Percentiles rank a stretch among this genome's conserved stretches.
Evolutionary conservation across 1,140 invertebrate species (phyloP).

Genomic region (Drosophila fuyamai): DNA sequence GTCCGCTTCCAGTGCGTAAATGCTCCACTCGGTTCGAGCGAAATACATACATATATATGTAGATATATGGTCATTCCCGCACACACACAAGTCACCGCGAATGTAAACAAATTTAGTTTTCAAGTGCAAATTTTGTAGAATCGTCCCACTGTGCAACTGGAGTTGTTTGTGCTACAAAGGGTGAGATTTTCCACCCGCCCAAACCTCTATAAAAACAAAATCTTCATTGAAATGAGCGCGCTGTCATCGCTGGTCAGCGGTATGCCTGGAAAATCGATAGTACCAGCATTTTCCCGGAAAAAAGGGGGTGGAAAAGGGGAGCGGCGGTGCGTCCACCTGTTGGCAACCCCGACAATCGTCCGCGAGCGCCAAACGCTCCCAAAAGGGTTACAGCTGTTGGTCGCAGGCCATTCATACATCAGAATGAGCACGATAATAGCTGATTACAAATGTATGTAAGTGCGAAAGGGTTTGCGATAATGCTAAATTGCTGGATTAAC

Average conservation of each 20-base stretch:
- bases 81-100: constrained; percentile 31
- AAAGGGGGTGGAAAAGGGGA: not conserved
- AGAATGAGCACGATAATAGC: not conserved
- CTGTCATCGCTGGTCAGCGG: constrained; percentile 32
- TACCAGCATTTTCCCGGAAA: constrained; percentile 15
- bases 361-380: constrained; percentile 17
- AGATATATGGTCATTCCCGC: constrained; percentile 9
- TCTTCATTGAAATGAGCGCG: constrained; percentile 17
- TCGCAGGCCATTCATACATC: not conserved
- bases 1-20: constrained; percentile 77
- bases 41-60: not conserved
- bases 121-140: constrained; percentile 43
- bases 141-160: constrained; percentile 52
- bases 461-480: not conserved
- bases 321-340: constrained; percentile 64
- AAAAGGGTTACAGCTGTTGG: constrained; percentile 53
- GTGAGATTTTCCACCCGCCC: not conserved
- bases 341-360: constrained; percentile 43
- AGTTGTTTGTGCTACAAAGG: constrained; percentile 25
- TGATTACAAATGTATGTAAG: constrained; percentile 1
- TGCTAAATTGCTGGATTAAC: not conserved
- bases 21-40: constrained; percentile 41
- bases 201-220: not conserved
- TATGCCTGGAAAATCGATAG: constrained; percentile 67
- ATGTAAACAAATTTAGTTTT: constrained; percentile 73